phyloP scores from a whole-genome alignment of 2,113 vertebrate genomes.

The Pseudopipra pipra region DNA sequence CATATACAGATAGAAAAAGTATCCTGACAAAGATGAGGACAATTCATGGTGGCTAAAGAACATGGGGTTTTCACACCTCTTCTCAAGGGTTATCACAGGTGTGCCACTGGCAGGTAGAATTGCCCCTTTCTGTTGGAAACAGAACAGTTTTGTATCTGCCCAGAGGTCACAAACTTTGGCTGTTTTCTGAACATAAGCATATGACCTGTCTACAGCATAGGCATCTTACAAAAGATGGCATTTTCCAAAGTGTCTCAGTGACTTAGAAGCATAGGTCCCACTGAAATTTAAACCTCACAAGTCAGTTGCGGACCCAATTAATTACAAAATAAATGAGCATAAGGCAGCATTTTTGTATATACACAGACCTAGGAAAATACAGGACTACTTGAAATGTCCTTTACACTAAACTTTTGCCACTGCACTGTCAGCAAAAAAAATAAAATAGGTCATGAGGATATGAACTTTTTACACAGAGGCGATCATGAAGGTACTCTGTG shows the following conservation, averaged over 20 bases:
- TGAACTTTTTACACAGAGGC: neutral
- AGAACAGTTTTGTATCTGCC: neutral
- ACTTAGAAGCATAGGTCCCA: neutral
- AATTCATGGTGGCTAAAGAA: neutral
- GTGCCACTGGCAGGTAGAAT: neutral
- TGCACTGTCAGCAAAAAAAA: neutral
- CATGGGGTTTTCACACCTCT: neutral
- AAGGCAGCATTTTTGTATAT: neutral
- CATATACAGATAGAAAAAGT: neutral
- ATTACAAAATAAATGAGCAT: neutral
- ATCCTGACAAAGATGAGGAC: neutral
- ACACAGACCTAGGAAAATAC: neutral
- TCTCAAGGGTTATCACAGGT: neutral
- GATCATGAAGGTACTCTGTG: neutral
- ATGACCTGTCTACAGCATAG: neutral
- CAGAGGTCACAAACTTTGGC: neutral
- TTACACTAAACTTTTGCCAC: neutral
- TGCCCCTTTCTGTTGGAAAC: neutral
- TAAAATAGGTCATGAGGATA: neutral
- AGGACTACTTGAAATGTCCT: neutral
- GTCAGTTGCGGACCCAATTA: neutral
- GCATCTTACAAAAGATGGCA: neutral
- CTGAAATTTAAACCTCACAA: neutral
- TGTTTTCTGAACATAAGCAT: neutral
- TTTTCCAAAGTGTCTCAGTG: neutral